Evolutionary conservation across 2,113 vertebrate genomes (phyloP).

Genomic region (Chinchilla lanigera): DNA sequence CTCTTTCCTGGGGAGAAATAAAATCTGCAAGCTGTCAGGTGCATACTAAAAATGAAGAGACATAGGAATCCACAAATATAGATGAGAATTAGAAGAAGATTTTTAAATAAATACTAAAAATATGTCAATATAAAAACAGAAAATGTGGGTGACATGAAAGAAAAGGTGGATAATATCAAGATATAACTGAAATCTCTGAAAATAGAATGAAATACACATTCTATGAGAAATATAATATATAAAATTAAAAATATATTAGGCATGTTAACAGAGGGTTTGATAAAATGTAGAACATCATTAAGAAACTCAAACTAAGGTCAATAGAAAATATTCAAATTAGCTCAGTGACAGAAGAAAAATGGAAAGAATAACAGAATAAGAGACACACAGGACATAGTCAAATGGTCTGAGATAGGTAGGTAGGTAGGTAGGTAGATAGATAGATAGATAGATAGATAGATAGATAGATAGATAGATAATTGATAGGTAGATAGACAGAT

Average conservation of each 20-base stretch:
- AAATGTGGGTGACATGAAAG: not conserved
- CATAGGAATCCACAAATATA: not conserved
- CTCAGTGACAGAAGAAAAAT: not conserved
- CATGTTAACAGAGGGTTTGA: not conserved
- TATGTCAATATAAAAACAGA: slow-evolving; percentile 2
- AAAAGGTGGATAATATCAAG: not conserved
- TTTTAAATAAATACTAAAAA: slow-evolving; percentile 1
- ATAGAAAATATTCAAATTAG: not conserved
- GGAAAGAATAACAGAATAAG: not conserved
- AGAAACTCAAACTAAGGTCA: not conserved
- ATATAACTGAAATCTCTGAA: not conserved
- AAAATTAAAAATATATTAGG: not conserved
- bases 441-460: too few species aligned
- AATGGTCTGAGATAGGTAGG: not conserved
- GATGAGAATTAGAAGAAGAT: not conserved
- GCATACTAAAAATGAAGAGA: not conserved
- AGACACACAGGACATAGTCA: not conserved
- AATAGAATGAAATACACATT: not conserved
- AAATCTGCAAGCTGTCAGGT: not conserved
- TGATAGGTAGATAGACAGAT: too few species aligned
- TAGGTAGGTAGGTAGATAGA: too few species aligned
- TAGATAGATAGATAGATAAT: too few species aligned
- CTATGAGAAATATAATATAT: slow-evolving; percentile 2
- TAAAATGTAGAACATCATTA: not conserved
- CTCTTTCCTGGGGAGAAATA: not conserved